These are phyloP conservation scores for Dynastes maya DNA, from an alignment of 2,888 invertebrate species.

Conservation along the genomic window DNA sequence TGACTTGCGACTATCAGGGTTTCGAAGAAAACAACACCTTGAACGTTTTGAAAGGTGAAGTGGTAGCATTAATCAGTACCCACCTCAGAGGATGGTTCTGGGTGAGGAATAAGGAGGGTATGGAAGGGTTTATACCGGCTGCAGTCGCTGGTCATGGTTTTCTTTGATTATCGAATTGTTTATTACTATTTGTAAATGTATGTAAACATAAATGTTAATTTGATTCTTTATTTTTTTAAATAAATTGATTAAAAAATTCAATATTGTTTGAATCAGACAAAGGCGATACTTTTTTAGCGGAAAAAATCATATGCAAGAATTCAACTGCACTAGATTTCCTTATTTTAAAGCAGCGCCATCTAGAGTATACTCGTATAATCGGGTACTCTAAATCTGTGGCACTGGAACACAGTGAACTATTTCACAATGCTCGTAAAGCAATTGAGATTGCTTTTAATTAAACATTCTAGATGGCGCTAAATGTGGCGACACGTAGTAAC, in stretches of 20 bases:
- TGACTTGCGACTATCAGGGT: constrained; percentile 78
- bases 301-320: no score
- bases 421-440: no score
- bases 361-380: no score
- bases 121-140: constrained; percentile 85
- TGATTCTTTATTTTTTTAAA: constrained; percentile 38
- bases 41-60: constrained; percentile 81
- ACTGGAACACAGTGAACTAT: no score
- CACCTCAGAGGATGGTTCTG: constrained; percentile 82
- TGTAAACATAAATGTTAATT: constrained; percentile 15
- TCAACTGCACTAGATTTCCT: no score
- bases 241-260: neutral
- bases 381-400: no score
- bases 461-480: no score
- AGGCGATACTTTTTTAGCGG: no score
- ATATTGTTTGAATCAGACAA: neutral
- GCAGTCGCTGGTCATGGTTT: constrained; percentile 85
- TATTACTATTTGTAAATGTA: constrained; percentile 17
- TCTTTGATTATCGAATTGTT: constrained; percentile 70
- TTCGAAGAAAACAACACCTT: constrained; percentile 74
- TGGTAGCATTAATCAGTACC: constrained; percentile 79
- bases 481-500: no score
- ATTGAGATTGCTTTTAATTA: no score
- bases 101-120: constrained; percentile 80
- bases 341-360: no score